Evolutionary conservation across 2,888 invertebrate species (phyloP), one percentile per base, ranked within the genome.

Genomic region (Papilio gigon): DNA sequence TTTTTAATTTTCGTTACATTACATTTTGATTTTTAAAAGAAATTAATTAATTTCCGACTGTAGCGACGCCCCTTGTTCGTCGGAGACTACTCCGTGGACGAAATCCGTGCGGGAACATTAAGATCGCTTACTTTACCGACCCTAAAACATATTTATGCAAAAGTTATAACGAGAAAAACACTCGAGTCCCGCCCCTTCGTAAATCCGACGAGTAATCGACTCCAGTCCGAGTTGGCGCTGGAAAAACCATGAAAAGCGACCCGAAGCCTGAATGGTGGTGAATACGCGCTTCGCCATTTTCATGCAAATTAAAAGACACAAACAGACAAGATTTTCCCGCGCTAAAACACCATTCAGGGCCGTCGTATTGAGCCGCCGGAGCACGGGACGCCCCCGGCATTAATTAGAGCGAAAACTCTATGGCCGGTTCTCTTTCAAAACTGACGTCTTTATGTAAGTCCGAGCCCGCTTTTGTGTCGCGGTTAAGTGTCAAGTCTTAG

Each of bases 371-470:
- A 88, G 85, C 87, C 84, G 85, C 84, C 87, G 80, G 86, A 87
- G 88, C 84, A 87, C 77, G 87, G 87, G 86, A 87, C 89, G 89
- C 88, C 91, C 91, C 84, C 85, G 90, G 92, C 92, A 89, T 90
- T 92, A 92, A 92, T 92, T 92, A 92, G 92, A 90, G 90, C 89
- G 86, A 90, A 89, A 88, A 82, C 84, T 84, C 88, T 88, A 86
- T 85, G 83, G 86, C 80, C 86, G 86, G 86, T 88, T 84, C 88
- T 88, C 88, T 88, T 88, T 89, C 85, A 87, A 88, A 89, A 86
- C 85, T 85, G 86, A 85, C 80, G 84, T 88, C 90, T 91, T 90
- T 91, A 90, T 87, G 80, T 78, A 80, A 40, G 80, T 22, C 22
- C 12, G 47, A 47, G 80, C 76, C 75, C 78, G 83, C 84, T 88